These are phyloP conservation scores for Pandion haliaetus DNA, from an alignment of 2,113 vertebrate species.

Conservation along the genomic window DNA sequence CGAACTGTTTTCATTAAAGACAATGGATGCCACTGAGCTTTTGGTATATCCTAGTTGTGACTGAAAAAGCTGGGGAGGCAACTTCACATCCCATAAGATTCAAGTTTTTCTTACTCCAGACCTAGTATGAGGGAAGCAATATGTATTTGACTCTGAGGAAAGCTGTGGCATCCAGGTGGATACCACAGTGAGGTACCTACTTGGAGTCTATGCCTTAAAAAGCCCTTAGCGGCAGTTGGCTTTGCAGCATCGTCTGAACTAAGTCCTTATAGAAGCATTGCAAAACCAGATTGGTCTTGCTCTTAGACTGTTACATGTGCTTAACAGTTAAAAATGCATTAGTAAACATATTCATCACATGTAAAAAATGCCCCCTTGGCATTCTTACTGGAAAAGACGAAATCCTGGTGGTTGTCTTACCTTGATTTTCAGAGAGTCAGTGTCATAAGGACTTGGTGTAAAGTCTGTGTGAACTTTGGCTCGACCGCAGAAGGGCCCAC, in stretches of 20 bases:
- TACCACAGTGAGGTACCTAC: neutral
- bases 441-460: slow-evolving; percentile 92
- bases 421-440: slow-evolving; percentile 91
- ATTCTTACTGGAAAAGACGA: neutral
- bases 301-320: accelerated
- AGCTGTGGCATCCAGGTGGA: neutral
- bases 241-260: neutral
- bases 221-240: neutral
- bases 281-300: neutral
- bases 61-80: neutral
- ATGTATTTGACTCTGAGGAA: neutral
- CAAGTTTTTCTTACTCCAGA: neutral
- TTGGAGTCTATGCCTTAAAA: neutral
- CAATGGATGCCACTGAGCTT: neutral
- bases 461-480: slow-evolving; percentile 92
- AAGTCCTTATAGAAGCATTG: neutral
- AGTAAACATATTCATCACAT: neutral
- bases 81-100: neutral
- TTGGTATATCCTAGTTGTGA: neutral
- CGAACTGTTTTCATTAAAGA: neutral
- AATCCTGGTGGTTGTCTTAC: slow-evolving; percentile 52
- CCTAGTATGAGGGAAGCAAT: neutral
- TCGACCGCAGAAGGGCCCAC: slow-evolving; percentile 83
- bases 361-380: neutral
- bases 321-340: neutral